These are phyloP conservation scores for Bungarus multicinctus DNA, from an alignment of 2,113 vertebrate genomes.

Conservation along the genomic window DNA sequence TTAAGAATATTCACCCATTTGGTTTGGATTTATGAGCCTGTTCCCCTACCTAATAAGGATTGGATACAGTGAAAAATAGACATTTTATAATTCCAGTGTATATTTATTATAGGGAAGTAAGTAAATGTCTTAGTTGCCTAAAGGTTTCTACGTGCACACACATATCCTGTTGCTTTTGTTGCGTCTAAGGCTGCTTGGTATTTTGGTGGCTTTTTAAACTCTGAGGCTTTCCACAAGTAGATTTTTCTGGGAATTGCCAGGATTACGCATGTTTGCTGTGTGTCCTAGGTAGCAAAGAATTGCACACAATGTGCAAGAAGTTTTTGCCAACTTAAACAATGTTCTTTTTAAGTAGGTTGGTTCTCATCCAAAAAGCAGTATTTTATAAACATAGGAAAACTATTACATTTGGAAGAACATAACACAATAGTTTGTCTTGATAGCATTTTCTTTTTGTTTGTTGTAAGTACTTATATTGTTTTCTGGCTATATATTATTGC, in stretches of 20 bases:
- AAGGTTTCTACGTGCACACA: fast-evolving
- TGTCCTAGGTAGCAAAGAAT: constrained; percentile 59
- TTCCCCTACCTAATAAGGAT: background rate
- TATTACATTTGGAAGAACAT: background rate
- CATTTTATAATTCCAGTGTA: background rate
- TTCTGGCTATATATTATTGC: background rate
- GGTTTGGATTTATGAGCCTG: fast-evolving
- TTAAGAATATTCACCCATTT: background rate
- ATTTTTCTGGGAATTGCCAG: constrained; percentile 24
- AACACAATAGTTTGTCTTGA: background rate
- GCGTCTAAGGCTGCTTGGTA: background rate
- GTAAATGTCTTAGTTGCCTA: background rate
- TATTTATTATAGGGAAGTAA: background rate
- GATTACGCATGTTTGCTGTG: constrained; percentile 27
- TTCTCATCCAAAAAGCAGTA: background rate
- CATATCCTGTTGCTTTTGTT: background rate
- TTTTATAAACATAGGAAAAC: background rate
- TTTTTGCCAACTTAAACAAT: constrained; percentile 16
- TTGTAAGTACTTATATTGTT: background rate
- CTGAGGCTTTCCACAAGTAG: background rate
- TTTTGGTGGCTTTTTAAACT: constrained; percentile 12
- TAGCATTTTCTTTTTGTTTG: constrained; percentile 26
- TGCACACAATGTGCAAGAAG: background rate
- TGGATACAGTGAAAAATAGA: background rate
- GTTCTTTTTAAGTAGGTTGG: constrained; percentile 24